Conservation (phyloP, 1,140 invertebrate genomes). For the Venturia canescens region DNA sequence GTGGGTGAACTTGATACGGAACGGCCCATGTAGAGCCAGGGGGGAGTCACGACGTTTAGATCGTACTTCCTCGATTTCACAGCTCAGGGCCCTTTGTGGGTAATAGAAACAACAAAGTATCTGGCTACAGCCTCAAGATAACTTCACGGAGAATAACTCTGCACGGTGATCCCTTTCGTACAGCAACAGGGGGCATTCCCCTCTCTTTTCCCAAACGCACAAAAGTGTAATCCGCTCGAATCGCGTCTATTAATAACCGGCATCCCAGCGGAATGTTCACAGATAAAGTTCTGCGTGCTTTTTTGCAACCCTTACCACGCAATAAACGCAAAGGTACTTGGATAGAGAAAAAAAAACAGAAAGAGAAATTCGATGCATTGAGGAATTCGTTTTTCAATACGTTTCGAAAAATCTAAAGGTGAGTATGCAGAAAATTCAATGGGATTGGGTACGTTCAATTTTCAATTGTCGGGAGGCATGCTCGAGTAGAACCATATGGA, state of each 20-base stretch:
- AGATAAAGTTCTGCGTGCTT: too few relatives aligned
- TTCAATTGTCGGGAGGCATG: too few relatives aligned
- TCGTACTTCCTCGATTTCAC: slow-evolving; percentile 53
- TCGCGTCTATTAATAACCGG: slow-evolving; percentile 58
- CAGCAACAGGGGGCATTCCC: slow-evolving; percentile 9
- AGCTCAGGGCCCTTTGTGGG: slow-evolving; percentile 48
- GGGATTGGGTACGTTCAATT: too few relatives aligned
- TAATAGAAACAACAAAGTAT: slow-evolving; percentile 29
- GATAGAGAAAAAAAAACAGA: too few relatives aligned
- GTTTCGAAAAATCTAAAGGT: too few relatives aligned
- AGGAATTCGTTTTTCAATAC: too few relatives aligned
- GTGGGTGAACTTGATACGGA: background rate
- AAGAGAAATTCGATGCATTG: too few relatives aligned
- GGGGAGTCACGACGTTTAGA: slow-evolving; percentile 18
- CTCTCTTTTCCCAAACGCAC: background rate
- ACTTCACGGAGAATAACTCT: background rate
- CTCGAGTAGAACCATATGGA: too few relatives aligned
- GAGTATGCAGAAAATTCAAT: too few relatives aligned
- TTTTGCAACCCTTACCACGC: slow-evolving; percentile 24
- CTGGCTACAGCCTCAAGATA: slow-evolving; percentile 17
- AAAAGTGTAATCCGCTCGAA: slow-evolving; percentile 10
- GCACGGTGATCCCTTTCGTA: slow-evolving; percentile 27
- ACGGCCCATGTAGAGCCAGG: background rate
- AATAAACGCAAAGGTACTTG: background rate
- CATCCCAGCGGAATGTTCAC: too few relatives aligned